Base-by-base conservation (phyloP, 2,888 invertebrate genomes). In the Pedicia rivosa region DNA sequence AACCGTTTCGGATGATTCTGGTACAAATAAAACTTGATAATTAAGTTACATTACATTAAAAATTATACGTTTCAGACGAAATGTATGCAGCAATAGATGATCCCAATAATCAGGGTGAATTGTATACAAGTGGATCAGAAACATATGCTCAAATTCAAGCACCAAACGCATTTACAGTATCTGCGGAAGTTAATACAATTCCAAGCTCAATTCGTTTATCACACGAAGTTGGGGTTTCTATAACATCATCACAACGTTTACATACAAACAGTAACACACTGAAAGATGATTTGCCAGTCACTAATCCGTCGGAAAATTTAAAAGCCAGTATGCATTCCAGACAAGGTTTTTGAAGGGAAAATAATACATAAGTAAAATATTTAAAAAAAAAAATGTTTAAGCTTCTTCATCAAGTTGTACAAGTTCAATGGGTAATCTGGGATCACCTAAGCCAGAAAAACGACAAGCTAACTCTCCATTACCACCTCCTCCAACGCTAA, bases 51-150 rank as follows among this genome's bases (percentile, higher is more conserved):
- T 22, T 31, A 33, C 8, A 24, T 24, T 24, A 7, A 24, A 24
- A 24, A 6, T 6, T 6, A 20, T 24, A 40, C 27, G 43, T 37
- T 47, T 2, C 48, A 82, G 87, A 88, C 56, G 87, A 88, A 62
- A 84, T 86, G 68, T 88, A 88, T 56, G 87, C 87, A 2, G 87
- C 87, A 3, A 88, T 88, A 41, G 84, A 84, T 47, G 88, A 87
- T 51, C 76, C 78, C 26, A 66, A 66, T 46, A 65, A 64, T 50
- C 68, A 67, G 43, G 63, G 60, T 19, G 68, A 67, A 43, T 67
- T 74, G 19, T 70, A 84, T 58, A 69, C 78, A 41, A 77, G 76
- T 48, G 86, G 82, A 3, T 84, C 84, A 34, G 87, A 86, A 56
- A 86, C 86, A 2, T 87, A 86, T 57, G 86, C 86, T 36, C 82